A percentile compares a stretch with the other conserved stretches of the same genome.
phyloP scores from a whole-genome alignment of 2,888 invertebrate genomes.

The Clepsis dumicolana region DNA sequence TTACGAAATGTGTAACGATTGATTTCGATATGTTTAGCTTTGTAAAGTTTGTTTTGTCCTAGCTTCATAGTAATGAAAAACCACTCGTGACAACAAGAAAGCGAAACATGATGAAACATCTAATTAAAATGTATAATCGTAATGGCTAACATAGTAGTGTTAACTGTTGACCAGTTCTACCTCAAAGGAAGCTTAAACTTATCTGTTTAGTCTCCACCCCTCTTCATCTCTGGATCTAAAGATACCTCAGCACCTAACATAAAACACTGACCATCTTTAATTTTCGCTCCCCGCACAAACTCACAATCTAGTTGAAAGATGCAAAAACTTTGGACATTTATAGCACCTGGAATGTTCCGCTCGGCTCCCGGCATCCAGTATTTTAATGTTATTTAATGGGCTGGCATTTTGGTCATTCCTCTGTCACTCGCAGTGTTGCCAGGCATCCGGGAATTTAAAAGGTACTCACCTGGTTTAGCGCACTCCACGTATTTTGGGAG shows the following conservation, averaged over 20 bases:
- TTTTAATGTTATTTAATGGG: constrained; percentile 41
- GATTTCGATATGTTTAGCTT: no score
- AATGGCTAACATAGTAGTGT: no score
- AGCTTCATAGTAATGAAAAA: no score
- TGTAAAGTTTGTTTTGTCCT: no score
- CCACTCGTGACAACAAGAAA: no score
- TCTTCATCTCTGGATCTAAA: background rate
- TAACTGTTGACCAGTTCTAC: no score
- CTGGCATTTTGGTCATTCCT: constrained; percentile 41
- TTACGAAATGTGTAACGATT: no score
- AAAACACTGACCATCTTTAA: constrained; percentile 35
- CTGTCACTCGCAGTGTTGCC: constrained; percentile 42
- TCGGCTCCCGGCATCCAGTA: constrained; percentile 29
- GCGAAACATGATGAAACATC: no score
- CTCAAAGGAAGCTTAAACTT: no score
- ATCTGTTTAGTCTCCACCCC: no score
- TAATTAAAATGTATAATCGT: no score
- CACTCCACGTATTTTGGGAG: constrained; percentile 45
- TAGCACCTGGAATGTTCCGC: constrained; percentile 28
- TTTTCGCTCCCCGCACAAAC: constrained; percentile 26
- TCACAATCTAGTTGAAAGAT: constrained; percentile 41
- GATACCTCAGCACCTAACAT: background rate
- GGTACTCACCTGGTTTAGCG: constrained; percentile 43
- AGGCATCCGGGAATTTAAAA: constrained; percentile 44
- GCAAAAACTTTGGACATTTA: constrained; percentile 40